Evolutionary conservation across 2,113 vertebrate species (phyloP).

Genomic region (human (Homo sapiens)): DNA sequence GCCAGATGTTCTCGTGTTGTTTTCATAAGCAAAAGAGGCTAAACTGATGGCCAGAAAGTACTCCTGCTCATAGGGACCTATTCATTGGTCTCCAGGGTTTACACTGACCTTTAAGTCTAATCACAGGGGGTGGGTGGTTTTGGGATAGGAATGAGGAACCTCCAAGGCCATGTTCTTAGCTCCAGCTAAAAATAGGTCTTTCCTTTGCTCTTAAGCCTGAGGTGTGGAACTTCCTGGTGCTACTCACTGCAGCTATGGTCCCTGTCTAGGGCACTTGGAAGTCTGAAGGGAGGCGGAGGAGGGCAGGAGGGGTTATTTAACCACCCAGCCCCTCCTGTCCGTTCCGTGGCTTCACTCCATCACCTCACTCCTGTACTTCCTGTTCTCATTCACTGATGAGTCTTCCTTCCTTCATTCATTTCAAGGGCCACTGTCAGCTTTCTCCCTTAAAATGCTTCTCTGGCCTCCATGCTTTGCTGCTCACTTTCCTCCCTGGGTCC

Average conservation of each 20-base stretch:
- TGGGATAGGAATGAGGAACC: background rate
- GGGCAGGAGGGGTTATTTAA: background rate
- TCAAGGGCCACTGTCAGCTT: background rate
- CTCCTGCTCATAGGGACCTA: background rate
- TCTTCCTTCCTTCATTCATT: background rate
- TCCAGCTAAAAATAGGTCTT: background rate
- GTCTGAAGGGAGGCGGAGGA: background rate
- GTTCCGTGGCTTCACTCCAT: background rate
- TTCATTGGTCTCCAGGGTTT: background rate
- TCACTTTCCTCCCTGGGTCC: background rate
- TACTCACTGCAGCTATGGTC: background rate
- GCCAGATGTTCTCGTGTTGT: background rate
- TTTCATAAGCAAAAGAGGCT: background rate
- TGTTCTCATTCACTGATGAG: background rate
- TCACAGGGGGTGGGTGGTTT: background rate
- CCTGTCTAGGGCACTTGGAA: background rate
- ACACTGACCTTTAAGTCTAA: background rate
- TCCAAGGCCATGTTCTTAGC: background rate
- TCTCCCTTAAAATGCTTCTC: background rate
- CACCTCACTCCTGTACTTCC: background rate
- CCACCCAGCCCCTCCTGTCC: accelerated
- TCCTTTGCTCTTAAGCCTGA: background rate
- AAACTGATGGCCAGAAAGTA: background rate
- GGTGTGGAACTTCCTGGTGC: background rate
- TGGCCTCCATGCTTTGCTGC: background rate